phyloP scores from a whole-genome alignment of 2,888 invertebrate species.

The Buathra laborator region DNA sequence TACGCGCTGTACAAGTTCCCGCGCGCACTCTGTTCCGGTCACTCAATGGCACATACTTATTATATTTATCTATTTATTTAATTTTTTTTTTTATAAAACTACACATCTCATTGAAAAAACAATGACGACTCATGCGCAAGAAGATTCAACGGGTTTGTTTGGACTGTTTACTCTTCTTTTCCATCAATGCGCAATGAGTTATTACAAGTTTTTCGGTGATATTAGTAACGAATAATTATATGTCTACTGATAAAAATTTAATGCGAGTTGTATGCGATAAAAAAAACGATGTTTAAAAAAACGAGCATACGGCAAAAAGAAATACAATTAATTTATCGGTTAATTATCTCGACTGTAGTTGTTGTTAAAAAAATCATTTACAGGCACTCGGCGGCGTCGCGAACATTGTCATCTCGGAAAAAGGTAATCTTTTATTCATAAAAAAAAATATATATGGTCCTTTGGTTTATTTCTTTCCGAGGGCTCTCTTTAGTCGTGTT shows the following conservation, averaged over 20 bases:
- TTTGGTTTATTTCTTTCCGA: slow-evolving; percentile 50
- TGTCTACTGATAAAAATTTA: slow-evolving; percentile 22
- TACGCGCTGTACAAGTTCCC: background rate
- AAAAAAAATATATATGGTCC: slow-evolving; percentile 16
- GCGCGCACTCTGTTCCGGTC: slow-evolving; percentile 29
- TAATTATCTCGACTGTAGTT: slow-evolving; percentile 26
- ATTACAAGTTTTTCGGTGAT: background rate
- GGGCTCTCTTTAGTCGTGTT: slow-evolving; percentile 12
- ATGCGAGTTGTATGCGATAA: slow-evolving; percentile 14
- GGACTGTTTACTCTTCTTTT: slow-evolving; percentile 4
- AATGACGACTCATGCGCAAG: background rate
- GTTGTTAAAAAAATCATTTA: slow-evolving; percentile 11
- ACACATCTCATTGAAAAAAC: slow-evolving; percentile 3
- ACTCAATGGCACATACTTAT: background rate
- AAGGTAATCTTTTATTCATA: background rate
- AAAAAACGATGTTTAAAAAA: background rate
- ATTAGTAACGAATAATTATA: background rate
- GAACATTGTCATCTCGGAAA: slow-evolving; percentile 6
- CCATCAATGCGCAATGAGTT: background rate
- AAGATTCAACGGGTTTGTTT: slow-evolving; percentile 21
- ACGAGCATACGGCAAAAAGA: slow-evolving; percentile 14
- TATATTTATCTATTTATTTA: too few relatives aligned
- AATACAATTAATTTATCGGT: slow-evolving; percentile 5
- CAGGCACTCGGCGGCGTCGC: background rate
- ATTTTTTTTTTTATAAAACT: background rate